These are phyloP conservation scores for Acleris laterana DNA, from an alignment of 2,888 invertebrate species.

Conservation along the genomic window DNA sequence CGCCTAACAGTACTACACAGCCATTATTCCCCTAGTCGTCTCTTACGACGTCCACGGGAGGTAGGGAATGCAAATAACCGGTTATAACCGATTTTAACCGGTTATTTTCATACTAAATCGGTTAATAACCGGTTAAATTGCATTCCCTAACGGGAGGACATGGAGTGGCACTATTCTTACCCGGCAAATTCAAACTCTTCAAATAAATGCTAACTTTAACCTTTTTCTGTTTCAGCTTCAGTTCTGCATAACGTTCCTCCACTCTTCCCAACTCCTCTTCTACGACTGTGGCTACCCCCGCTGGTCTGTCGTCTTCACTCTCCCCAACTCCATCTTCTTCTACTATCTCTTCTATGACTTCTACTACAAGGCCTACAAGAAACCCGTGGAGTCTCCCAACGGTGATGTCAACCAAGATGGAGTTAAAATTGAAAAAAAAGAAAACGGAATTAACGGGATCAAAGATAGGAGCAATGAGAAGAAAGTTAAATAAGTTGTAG, in stretches of 20 bases:
- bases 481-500: conserved; percentile 18
- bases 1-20: no score
- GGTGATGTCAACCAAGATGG: conserved; percentile 51
- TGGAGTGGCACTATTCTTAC: no score
- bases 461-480: conserved; percentile 35
- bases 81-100: no score
- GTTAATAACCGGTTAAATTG: no score
- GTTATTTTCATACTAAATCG: no score
- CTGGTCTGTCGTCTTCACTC: conserved; percentile 92
- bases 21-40: no score
- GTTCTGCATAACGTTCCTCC: conserved; percentile 94
- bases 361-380: conserved; percentile 91
- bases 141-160: no score
- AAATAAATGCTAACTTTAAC: neutral
- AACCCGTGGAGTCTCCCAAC: conserved; percentile 55
- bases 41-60: no score
- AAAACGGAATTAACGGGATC: conserved; percentile 43
- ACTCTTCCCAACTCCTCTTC: conserved; percentile 93
- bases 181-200: no score
- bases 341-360: conserved; percentile 96
- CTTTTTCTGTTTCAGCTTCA: conserved; percentile 87
- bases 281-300: conserved; percentile 95
- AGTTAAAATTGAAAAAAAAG: conserved; percentile 40
- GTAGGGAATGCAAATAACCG: no score
- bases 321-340: conserved; percentile 96